Conservation (phyloP, 2,888 invertebrate species). For the Corbicula japonica region DNA sequence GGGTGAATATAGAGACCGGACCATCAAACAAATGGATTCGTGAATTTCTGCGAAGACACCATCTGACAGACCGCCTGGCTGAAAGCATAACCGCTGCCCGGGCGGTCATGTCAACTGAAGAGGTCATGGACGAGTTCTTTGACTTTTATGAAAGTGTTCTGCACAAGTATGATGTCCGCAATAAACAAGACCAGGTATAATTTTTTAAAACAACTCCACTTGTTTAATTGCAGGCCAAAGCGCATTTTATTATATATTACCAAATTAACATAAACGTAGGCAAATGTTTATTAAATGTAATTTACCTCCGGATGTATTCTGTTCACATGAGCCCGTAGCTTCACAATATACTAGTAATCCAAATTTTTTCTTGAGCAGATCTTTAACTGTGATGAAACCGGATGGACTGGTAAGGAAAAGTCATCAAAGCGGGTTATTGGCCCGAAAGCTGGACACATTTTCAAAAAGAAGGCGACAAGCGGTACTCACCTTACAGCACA, state of each 20-base stretch:
- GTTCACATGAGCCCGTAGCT: no score
- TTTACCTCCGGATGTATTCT: no score
- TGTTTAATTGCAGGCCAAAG: no score
- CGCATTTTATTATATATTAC: no score
- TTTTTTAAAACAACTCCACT: no score
- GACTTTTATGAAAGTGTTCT: slow-evolving; percentile 1
- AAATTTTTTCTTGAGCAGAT: not conserved
- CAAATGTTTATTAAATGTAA: no score
- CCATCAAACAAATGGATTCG: slow-evolving; percentile 1
- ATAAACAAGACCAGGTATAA: not conserved
- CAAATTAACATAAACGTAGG: no score
- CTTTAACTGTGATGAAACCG: slow-evolving; percentile 26
- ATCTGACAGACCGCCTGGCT: not conserved
- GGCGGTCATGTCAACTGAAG: not conserved
- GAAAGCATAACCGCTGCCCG: slow-evolving; percentile 14
- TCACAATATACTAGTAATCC: no score
- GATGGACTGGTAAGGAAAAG: slow-evolving; percentile 23
- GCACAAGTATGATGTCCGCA: not conserved
- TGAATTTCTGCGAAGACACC: not conserved
- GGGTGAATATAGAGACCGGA: not conserved
- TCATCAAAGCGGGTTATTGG: not conserved
- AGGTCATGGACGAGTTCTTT: no score
- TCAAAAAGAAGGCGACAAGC: not conserved
- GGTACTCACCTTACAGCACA: slow-evolving; percentile 24
- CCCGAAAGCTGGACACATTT: not conserved